These are phyloP conservation scores for Peromyscus eremicus DNA, from an alignment of 2,797 vertebrate genomes.

Conservation along the genomic window DNA sequence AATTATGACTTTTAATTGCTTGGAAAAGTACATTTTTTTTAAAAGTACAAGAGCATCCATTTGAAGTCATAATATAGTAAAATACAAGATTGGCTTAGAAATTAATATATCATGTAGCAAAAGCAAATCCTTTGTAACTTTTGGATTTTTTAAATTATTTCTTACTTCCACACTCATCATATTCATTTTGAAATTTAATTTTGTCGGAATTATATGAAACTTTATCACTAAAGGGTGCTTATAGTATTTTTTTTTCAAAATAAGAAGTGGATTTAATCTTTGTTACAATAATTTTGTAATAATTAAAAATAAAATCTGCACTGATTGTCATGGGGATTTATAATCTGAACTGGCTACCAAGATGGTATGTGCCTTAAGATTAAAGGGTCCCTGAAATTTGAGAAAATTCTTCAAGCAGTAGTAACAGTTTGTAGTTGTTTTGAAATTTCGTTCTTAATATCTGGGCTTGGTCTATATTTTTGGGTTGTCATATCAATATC, in stretches of 20 bases:
- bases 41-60: background rate
- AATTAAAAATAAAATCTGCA: background rate
- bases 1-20: background rate
- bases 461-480: background rate
- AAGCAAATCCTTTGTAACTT: background rate
- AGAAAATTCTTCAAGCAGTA: background rate
- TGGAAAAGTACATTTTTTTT: background rate
- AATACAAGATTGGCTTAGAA: background rate
- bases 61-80: background rate
- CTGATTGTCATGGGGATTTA: background rate
- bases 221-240: background rate
- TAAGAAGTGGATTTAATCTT: background rate
- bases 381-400: background rate
- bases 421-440: background rate
- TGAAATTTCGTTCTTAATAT: background rate
- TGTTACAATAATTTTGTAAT: background rate
- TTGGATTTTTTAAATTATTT: background rate
- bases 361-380: background rate
- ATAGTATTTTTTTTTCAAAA: background rate
- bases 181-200: conserved; percentile 35
- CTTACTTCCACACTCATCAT: background rate
- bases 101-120: background rate
- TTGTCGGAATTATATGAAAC: background rate
- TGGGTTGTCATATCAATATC: background rate
- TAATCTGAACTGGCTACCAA: background rate